Evolutionary conservation across 2,113 vertebrate species (phyloP), one percentile per base, ranked within the genome.

Genomic region (Cettia cetti): DNA sequence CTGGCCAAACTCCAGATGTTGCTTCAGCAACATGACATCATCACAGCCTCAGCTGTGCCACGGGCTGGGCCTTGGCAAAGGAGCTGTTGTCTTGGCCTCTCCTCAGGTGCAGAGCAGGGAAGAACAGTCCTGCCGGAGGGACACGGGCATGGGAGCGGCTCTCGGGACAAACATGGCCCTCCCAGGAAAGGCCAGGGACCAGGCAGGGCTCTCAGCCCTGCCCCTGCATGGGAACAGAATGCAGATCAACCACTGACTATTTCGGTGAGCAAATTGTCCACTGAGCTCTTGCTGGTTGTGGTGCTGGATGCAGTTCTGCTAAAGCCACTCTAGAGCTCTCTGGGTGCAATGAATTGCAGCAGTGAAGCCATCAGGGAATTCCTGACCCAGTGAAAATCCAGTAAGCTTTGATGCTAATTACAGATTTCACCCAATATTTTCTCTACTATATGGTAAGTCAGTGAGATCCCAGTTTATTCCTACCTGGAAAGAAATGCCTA

Each of bases 401-500:
- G 45, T 12, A 37, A 47, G 47, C 52, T 90, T 49, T 81, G 80
- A 80, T 82, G 68, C 72, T 66, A 80, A 90, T 89, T 83, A 75
- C 3, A 83, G 45, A 75, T 78, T 86, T 93, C 72, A 50, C 39
- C 42, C 56, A 31, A 71, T 77, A 76, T 68, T 81, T 90, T 89
- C 76, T 60, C 35, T 64, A 59, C 86, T 76, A 4, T 7, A 39
- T 5, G 42, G 54, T 30, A 72, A 30, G 11, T 64, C 47, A 39
- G 60, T 37, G 59, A 47, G 60, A 82, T 31, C 11, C 15, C 35
- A 42, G 61, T 60, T 96, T 82, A 85, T 82, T 80, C 71, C 72
- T n/a, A 88, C 37, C 77, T 74, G 70, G 28, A 65, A 86, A 94
- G 65, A 80, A 86, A 91, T 60, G 66, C 83, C 86, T 42, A 13